Base-by-base conservation (phyloP, 2,113 vertebrate genomes). In the Lamprologus sp. region DNA sequence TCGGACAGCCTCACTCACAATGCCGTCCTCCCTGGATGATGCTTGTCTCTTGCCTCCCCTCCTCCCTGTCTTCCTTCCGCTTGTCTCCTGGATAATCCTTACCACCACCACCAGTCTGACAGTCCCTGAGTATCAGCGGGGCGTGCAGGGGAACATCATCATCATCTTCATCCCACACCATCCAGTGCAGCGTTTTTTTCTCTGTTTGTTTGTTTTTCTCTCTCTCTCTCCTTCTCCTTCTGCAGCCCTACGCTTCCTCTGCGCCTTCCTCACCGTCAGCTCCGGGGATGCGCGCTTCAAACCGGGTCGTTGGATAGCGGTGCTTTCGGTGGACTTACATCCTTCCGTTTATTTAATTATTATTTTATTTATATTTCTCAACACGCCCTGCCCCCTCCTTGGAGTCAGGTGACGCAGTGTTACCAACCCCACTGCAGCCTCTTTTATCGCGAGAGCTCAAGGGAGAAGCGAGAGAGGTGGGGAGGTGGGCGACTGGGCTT, bases 41-140 rank as follows among this genome's bases (percentile, higher is more conserved):
- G 93, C 92, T 91, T 54, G 58, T 47, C 28, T 83, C 86, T 65
- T 90, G 68, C 90, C 93, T 85, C 87, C 93, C 91, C 86, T 35
- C 85, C 79, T 87, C 90, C 83, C 84, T 51, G 70, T 89, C 87
- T 90, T 86, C 88, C 87, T 90, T 86, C 89, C 79, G 84, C 79
- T 87, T 90, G 84, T 91, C 93, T 94, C 91, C 90, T 23, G 93
- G 92, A 91, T 94, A 94, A 95, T 94, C 93, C 93, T 91, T 89
- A 40, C 88, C 75, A 47, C 73, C 81, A 80, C 56, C 79, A 65
- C 65, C 70, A 83, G 55, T 75, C 89, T 84, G 21, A 79, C 80
- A 8, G 89, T 91, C 73, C 89, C 35, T 63, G 88, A 87, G 84
- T 91, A 65, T 93, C 93, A 94, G 82, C 82, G 37, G 90, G 86